Conservation (phyloP, 2,797 vertebrate species). For the Manis crassicaudata region DNA sequence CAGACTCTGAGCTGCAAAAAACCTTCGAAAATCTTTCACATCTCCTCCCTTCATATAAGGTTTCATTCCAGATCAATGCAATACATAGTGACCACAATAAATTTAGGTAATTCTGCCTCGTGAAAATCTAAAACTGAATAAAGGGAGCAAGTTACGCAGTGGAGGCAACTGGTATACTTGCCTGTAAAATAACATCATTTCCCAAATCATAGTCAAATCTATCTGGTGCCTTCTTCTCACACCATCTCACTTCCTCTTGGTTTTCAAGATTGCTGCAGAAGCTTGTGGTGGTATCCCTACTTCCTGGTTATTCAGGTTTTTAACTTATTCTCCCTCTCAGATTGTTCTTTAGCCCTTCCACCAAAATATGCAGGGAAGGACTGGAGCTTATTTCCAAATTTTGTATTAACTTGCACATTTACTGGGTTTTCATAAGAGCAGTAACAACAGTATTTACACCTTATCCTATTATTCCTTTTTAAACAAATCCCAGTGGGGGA, state of each 20-base stretch:
- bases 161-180: not conserved
- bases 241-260: not conserved
- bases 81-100: not conserved
- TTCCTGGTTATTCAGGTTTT: not conserved
- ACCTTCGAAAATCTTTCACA: not conserved
- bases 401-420: not conserved
- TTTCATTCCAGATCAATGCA: not conserved
- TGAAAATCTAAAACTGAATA: not conserved
- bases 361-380: not conserved
- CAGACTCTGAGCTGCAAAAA: not conserved
- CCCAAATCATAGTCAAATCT: not conserved
- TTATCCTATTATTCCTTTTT: not conserved
- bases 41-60: not conserved
- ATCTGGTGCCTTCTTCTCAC: not conserved
- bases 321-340: not conserved
- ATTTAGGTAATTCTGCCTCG: not conserved
- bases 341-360: not conserved
- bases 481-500: not conserved
- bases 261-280: not conserved
- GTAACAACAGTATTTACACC: not conserved
- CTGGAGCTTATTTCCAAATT: not conserved
- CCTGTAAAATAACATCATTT: not conserved
- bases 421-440: not conserved
- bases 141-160: not conserved
- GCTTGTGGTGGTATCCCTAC: not conserved